Conservation (phyloP, 2,797 vertebrate genomes). For the Darevskia nairensis region DNA sequence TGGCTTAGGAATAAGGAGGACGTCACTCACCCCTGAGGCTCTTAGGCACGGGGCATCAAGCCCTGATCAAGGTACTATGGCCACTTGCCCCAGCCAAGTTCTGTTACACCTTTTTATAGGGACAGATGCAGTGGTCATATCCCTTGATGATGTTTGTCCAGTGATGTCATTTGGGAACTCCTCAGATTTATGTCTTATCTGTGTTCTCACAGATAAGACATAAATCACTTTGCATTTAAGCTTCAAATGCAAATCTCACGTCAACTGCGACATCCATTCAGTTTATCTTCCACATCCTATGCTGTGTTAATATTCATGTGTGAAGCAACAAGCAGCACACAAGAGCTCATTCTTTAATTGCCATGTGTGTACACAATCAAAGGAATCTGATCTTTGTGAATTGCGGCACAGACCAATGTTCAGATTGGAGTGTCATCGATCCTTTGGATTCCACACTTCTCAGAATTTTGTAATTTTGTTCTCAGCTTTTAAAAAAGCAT, state of each 20-base stretch:
- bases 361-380: neutral
- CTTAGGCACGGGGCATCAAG: neutral
- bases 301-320: neutral
- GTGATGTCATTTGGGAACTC: conserved; percentile 4
- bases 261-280: neutral
- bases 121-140: neutral
- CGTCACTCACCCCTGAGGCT: neutral
- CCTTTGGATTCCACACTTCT: too few relatives aligned
- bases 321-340: neutral
- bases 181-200: neutral
- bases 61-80: too few relatives aligned
- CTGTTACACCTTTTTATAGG: neutral
- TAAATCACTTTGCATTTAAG: neutral
- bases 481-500: too few relatives aligned
- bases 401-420: too few relatives aligned
- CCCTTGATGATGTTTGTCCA: neutral
- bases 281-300: neutral
- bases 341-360: neutral
- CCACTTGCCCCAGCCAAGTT: neutral
- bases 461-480: too few relatives aligned
- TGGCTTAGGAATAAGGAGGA: neutral
- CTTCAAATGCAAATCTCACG: neutral
- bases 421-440: too few relatives aligned
- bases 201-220: neutral
- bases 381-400: too few relatives aligned